Base-by-base conservation (phyloP, 1,140 invertebrate genomes). In the Euborellia annulipes region DNA sequence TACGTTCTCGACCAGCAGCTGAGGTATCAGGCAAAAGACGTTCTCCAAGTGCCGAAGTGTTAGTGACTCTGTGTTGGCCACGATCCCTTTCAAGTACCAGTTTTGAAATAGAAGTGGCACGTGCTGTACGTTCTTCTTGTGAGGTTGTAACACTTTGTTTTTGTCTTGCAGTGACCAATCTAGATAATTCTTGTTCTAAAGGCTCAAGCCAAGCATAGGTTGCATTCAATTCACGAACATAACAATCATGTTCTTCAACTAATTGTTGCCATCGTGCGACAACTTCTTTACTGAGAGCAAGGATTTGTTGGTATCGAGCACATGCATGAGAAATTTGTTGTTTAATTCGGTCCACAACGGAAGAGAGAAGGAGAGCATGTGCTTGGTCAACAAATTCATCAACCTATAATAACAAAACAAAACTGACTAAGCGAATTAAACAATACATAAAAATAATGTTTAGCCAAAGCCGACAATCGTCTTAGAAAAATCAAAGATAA, bases 21-120 rank as follows among this genome's bases (percentile, higher is more conserved):
- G 89, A 85, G 3, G 91, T 96, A 61, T 93, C 87, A 0, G 88
- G 85, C 49, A 88, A 76, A 19, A 94, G 74, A 59, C 83, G 80
- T 56, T 96, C 91, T 3, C 85, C 88, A 13, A 81, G 64, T 3
- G 78, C 67, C 3, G 78, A 78, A 1, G 91, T 55, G 13, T 75
- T 71, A 20, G 72, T 71, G 34, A 94, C 70, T 54, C 81, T 79
- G 52, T 80, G 75, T 47, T 83, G 74, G 9, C 82, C 84, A 61
- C 89, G 81, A 50, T 94, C 88, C 48, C 76, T 75, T 27, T 27
- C 23, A 27, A 27, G 4, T 6, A 27, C 23, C 4, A 27, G 4
- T 27, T 27, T 27, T 6, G 23, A 27, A 27, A 27, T 4, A 27
- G 23, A 27, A 6, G 4, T 11, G 4, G 23, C 23, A 27, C 23